phyloP scores from a whole-genome alignment of 1,140 invertebrate genomes.

The Zaprionus tsacasi region DNA sequence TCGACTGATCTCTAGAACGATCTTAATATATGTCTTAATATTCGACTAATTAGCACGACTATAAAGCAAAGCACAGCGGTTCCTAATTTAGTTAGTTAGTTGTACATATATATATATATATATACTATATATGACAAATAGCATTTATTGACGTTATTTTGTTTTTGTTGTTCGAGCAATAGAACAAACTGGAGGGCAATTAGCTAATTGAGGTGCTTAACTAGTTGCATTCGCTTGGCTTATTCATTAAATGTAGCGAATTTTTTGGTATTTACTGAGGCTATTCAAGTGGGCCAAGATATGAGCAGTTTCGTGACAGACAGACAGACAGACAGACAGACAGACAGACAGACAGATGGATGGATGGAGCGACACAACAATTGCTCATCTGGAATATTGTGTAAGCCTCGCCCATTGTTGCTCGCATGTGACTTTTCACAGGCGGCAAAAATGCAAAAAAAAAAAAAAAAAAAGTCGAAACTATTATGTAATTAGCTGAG shows the following conservation, averaged over 20 bases:
- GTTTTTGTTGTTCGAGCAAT: background rate
- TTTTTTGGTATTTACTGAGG: constrained; percentile 37
- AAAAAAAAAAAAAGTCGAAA: constrained; percentile 26
- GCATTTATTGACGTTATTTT: constrained; percentile 27
- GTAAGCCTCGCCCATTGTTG: constrained; percentile 66
- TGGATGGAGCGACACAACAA: constrained; percentile 51
- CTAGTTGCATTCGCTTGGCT: constrained; percentile 52
- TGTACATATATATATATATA: too few relatives aligned
- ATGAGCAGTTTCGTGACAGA: constrained; percentile 28
- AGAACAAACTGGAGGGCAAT: constrained; percentile 13
- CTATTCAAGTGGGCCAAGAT: constrained; percentile 16
- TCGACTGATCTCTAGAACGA: background rate
- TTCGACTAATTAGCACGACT: background rate
- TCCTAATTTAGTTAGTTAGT: constrained; percentile 15
- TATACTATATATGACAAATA: background rate
- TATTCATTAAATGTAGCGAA: constrained; percentile 48
- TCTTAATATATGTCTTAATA: background rate
- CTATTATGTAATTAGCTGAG: constrained; percentile 60
- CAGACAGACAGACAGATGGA: constrained; percentile 38
- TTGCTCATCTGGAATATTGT: constrained; percentile 66
- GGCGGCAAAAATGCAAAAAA: constrained; percentile 53
- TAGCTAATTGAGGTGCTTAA: constrained; percentile 31
- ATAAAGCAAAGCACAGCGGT: background rate
- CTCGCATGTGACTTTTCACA: constrained; percentile 75
- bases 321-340: constrained; percentile 18